These are phyloP conservation scores for Aspidiotus rigidus DNA, from an alignment of 2,888 invertebrate species.

Conservation along the genomic window DNA sequence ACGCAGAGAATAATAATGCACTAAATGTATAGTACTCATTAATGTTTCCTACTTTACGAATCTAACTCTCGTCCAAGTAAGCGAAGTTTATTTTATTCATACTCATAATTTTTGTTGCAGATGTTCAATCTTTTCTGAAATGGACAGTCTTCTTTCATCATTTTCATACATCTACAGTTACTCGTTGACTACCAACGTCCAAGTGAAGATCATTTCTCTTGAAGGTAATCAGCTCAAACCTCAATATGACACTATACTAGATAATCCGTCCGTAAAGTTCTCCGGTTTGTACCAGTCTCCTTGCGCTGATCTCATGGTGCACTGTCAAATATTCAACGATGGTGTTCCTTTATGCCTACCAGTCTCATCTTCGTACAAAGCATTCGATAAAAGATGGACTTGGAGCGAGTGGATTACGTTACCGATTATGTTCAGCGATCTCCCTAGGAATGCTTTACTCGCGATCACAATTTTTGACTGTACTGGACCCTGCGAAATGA, in stretches of 20 bases:
- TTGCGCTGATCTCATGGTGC: constrained; percentile 80
- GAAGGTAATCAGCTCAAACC: constrained; percentile 83
- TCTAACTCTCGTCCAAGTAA: not conserved
- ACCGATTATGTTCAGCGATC: constrained; percentile 80
- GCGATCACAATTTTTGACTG: constrained; percentile 87
- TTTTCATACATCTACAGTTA: constrained; percentile 86
- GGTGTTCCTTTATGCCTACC: constrained; percentile 74
- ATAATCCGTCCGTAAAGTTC: constrained; percentile 81
- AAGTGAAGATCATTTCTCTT: constrained; percentile 91
- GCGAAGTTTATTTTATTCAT: not conserved
- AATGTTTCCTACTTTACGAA: too few relatives aligned
- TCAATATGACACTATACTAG: constrained; percentile 74
- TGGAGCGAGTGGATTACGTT: constrained; percentile 97
- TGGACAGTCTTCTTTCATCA: constrained; percentile 50
- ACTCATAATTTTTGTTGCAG: not conserved
- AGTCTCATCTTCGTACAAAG: constrained; percentile 81
- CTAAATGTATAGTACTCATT: too few relatives aligned
- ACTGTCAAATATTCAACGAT: constrained; percentile 73
- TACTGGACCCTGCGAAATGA: constrained; percentile 70
- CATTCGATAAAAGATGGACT: constrained; percentile 86
- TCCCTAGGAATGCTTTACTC: constrained; percentile 77
- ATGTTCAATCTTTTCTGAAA: not conserved
- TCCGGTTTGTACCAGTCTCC: constrained; percentile 78
- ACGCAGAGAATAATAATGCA: too few relatives aligned
- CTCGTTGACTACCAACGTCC: constrained; percentile 72